Conservation (phyloP, 2,113 vertebrate genomes). For the Tyto alba region DNA sequence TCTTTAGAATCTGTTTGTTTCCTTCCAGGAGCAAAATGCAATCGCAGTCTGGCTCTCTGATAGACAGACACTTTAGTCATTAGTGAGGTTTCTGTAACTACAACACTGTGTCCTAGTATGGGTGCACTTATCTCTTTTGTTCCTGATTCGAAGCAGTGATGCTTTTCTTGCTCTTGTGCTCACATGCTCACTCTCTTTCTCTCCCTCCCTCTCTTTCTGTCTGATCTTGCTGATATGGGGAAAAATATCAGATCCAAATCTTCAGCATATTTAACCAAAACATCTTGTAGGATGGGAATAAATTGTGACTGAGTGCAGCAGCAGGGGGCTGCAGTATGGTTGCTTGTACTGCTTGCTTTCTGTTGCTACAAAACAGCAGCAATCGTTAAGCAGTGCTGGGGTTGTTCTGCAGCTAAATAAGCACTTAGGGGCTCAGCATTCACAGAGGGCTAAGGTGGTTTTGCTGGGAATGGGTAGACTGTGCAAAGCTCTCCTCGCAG, state of each 20-base stretch:
- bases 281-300: background rate
- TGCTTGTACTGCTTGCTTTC: background rate
- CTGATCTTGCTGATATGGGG: constrained; percentile 44
- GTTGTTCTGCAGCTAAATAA: background rate
- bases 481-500: background rate
- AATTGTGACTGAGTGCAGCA: constrained; percentile 9
- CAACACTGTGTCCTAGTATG: background rate
- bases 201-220: background rate
- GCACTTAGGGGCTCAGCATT: background rate
- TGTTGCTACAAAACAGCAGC: background rate
- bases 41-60: background rate
- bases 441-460: background rate
- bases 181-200: background rate
- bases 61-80: constrained; percentile 30
- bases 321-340: background rate
- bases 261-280: constrained; percentile 29
- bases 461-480: background rate
- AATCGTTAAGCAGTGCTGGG: background rate
- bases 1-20: constrained; percentile 34
- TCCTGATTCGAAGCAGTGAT: constrained; percentile 22
- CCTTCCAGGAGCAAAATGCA: constrained; percentile 20
- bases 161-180: background rate
- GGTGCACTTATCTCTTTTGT: constrained; percentile 61
- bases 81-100: constrained; percentile 46
- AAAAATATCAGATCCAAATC: constrained; percentile 27